Evolutionary conservation across 1,140 invertebrate species (phyloP), one percentile per base, ranked within the genome.

Genomic region (Drosophila subobscura): DNA sequence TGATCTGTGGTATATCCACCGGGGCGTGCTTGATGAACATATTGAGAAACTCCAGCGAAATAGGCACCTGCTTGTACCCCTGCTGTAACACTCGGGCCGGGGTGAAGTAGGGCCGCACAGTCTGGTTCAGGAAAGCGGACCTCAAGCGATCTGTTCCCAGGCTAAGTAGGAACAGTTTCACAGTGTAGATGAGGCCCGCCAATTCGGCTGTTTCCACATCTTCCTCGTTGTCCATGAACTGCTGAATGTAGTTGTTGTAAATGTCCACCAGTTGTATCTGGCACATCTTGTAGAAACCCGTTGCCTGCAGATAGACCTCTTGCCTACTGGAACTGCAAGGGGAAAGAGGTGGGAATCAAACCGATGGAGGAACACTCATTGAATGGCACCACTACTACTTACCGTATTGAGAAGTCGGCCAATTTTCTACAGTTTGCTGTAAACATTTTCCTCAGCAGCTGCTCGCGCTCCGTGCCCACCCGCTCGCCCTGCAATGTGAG

Each of bases 271-370:
- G 27, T 40, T 88, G 83, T 2, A 91, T 45, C 40, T 91, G 90
- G 22, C 90, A 91, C 90, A 91, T 91, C 63, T 91, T 91, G 47
- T 91, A 91, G 68, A 91, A 91, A 1, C 90, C 90, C 8, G 86
- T 89, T 10, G 89, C 90, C 47, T 91, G 90, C 0, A 91, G 60
- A 50, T 91, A 91, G 4, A 91, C 80, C 42, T 91, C 90, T 14
- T 91, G 81, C 22, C 86, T 91, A 16, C 42, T 61, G 3, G 86
- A 91, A 12, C 90, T 91, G 54, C 10, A 58, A 44, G 55, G 16
- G 33, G 6, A 44, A 37, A 0, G 12, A 12, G 25, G 29, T 37
- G 8, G 2, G 16, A 16, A 53, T 40, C 6, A 42, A 12, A n/a
- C 12, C 4, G 5, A 33, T 42, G 6, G 5, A 52, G 8, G 5